These are phyloP conservation scores for Malaclemys terrapin DNA, from an alignment of 2,113 vertebrate species.

Conservation along the genomic window DNA sequence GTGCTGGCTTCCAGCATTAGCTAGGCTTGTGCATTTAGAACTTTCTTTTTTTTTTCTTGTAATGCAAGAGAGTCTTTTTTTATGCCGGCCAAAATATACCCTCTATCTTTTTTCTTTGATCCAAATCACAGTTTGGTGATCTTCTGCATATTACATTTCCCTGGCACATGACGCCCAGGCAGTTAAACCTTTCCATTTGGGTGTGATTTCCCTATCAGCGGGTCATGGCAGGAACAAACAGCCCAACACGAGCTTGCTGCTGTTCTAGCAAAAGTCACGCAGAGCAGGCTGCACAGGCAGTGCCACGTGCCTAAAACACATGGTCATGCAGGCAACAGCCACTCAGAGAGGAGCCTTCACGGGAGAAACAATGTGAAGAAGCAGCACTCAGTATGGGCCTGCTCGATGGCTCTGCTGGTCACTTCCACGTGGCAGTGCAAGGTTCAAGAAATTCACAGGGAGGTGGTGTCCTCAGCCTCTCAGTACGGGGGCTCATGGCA, in stretches of 20 bases:
- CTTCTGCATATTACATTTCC: neutral
- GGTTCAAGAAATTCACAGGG: constrained; percentile 34
- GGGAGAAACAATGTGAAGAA: constrained; percentile 54
- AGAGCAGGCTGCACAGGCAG: constrained; percentile 62
- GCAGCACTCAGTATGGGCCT: neutral
- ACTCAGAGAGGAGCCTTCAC: constrained; percentile 27
- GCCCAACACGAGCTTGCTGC: neutral
- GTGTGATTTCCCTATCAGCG: neutral
- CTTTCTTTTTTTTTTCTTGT: neutral
- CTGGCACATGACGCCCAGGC: neutral
- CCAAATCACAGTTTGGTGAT: neutral
- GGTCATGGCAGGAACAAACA: neutral
- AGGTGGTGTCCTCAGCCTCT: neutral
- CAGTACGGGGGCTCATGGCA: neutral
- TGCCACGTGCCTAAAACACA: constrained; percentile 74
- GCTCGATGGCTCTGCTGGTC: neutral
- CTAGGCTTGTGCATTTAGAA: constrained; percentile 46
- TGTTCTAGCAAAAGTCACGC: neutral
- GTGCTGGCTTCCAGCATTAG: constrained; percentile 60
- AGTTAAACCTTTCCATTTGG: neutral
- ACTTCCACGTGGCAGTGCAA: constrained; percentile 30
- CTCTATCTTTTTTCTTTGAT: constrained; percentile 46
- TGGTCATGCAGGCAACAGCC: constrained; percentile 39
- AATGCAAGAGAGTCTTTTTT: constrained; percentile 70
- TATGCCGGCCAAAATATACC: constrained; percentile 61